Evolutionary conservation across 2,797 vertebrate genomes (phyloP).

Genomic region (Molossus alvarezi): DNA sequence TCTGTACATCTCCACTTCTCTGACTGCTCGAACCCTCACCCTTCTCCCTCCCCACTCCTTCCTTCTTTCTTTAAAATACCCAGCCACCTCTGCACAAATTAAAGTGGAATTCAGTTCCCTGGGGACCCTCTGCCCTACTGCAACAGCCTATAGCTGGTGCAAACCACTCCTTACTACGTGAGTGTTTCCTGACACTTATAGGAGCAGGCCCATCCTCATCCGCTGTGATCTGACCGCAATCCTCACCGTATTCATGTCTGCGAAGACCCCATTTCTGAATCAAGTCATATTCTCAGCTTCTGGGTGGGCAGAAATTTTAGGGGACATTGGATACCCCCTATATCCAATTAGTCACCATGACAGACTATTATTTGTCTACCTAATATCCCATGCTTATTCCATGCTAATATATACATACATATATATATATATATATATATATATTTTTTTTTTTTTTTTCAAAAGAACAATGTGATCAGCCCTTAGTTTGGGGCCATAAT

Average conservation of each 20-base stretch:
- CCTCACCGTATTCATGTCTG: background rate
- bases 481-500: too few species aligned
- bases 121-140: background rate
- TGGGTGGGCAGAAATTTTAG: background rate
- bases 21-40: background rate
- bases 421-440: too few species aligned
- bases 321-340: background rate
- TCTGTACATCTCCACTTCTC: background rate
- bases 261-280: background rate
- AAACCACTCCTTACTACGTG: background rate
- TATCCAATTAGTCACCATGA: background rate
- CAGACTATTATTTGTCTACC: background rate
- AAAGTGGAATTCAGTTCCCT: background rate
- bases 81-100: background rate
- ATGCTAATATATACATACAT: too few species aligned
- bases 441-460: too few species aligned
- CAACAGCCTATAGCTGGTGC: background rate
- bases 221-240: background rate
- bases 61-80: background rate
- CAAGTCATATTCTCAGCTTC: slow-evolving; percentile 30
- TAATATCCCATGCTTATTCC: background rate
- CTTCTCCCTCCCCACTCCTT: background rate
- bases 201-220: background rate
- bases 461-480: too few species aligned
- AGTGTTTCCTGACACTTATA: background rate